phyloP scores from a whole-genome alignment of 1,140 invertebrate species.

The Lordiphosa clarofinis region DNA sequence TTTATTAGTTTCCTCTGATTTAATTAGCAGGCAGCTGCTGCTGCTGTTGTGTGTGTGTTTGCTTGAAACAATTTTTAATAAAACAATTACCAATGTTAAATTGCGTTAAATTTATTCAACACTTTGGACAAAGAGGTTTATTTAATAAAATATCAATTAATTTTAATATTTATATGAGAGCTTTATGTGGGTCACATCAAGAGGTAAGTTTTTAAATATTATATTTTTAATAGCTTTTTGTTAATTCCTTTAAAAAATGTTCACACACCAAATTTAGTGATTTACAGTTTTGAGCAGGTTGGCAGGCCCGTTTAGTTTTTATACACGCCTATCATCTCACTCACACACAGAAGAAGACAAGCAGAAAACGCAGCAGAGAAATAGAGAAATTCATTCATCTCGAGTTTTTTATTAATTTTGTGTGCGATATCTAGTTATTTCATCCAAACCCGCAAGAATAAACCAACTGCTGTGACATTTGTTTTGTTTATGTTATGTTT shows the following conservation, averaged over 20 bases:
- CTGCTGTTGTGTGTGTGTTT: slow-evolving; percentile 1
- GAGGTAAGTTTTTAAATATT: too few relatives aligned
- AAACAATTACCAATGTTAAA: not conserved
- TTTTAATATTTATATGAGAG: too few relatives aligned
- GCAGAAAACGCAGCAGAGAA: slow-evolving; percentile 55
- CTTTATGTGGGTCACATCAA: too few relatives aligned
- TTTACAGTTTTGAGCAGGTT: slow-evolving; percentile 19
- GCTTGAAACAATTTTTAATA: too few relatives aligned
- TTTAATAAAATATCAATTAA: too few relatives aligned
- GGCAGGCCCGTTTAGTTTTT: slow-evolving; percentile 39
- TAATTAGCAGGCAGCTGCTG: not conserved
- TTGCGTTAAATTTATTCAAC: not conserved
- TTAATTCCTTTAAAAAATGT: too few relatives aligned
- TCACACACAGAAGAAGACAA: slow-evolving; percentile 76
- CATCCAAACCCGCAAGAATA: slow-evolving; percentile 58
- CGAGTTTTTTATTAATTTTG: slow-evolving; percentile 65
- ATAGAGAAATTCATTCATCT: slow-evolving; percentile 64
- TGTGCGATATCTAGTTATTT: slow-evolving; percentile 63
- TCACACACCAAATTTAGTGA: too few relatives aligned
- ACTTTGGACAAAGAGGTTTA: too few relatives aligned
- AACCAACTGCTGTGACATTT: slow-evolving; percentile 63
- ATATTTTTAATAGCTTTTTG: too few relatives aligned
- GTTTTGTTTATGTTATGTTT: slow-evolving; percentile 63
- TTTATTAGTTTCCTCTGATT: too few relatives aligned
- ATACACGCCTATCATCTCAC: slow-evolving; percentile 72